A percentile compares a stretch with the other conserved stretches of the same genome.
Conservation (phyloP, 2,797 vertebrate genomes). For the Ctenosaura bakeri region DNA sequence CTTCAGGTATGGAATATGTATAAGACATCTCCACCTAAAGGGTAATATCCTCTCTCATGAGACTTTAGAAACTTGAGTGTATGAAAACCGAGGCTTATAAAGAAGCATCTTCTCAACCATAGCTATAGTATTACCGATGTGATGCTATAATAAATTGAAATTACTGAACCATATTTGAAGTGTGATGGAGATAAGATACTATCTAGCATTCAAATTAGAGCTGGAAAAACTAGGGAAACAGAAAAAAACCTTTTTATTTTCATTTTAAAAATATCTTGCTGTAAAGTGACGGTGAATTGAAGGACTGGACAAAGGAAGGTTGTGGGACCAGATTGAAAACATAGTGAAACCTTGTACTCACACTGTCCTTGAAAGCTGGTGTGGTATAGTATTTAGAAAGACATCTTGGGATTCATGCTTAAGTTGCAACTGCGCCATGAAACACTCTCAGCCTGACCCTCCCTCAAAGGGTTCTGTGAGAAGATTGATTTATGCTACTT, state of each 20-base stretch:
- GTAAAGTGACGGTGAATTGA: neutral
- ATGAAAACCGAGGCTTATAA: conserved; percentile 26
- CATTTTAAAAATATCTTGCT: rapidly evolving
- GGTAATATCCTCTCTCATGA: neutral
- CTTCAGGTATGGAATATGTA: neutral
- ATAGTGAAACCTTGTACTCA: neutral
- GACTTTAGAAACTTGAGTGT: neutral
- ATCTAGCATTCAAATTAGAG: conserved; percentile 20
- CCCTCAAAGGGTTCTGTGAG: no score
- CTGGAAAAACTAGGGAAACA: conserved; percentile 11
- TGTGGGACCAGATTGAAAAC: neutral
- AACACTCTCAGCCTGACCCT: no score
- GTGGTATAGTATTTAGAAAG: neutral
- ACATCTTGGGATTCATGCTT: no score
- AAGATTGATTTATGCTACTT: no score
- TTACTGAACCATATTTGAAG: conserved; percentile 34
- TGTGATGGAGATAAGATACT: neutral
- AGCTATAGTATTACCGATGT: neutral
- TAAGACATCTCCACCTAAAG: conserved; percentile 18
- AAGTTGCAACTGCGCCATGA: no score
- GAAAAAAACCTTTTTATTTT: rapidly evolving
- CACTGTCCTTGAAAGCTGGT: no score
- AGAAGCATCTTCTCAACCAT: neutral
- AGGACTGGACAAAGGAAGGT: neutral
- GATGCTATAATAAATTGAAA: conserved; percentile 29